phyloP scores from a whole-genome alignment of 2,797 vertebrate genomes.

The Streptopelia turtur region DNA sequence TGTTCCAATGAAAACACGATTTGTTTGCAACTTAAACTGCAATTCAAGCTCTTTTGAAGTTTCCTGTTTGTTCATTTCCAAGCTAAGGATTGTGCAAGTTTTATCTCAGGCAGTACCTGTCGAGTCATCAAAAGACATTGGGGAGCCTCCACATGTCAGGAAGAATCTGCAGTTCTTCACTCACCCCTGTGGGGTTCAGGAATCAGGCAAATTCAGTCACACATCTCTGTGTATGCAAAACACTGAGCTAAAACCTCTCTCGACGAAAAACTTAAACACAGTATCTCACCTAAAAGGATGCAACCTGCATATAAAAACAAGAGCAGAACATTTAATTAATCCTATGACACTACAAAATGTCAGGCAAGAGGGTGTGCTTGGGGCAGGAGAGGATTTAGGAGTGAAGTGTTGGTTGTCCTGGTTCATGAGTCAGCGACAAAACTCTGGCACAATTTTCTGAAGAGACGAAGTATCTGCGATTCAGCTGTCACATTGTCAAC shows the following conservation, averaged over 20 bases:
- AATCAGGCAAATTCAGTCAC: background rate
- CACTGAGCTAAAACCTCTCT: background rate
- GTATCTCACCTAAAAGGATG: background rate
- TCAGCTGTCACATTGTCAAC: background rate
- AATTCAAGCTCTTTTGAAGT: constrained; percentile 30
- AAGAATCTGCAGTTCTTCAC: constrained; percentile 9
- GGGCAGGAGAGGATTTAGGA: background rate
- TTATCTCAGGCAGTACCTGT: constrained; percentile 6
- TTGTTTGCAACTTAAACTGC: constrained; percentile 39
- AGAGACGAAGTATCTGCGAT: background rate
- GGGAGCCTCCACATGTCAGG: background rate
- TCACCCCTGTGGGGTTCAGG: background rate
- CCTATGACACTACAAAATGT: background rate
- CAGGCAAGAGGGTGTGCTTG: background rate
- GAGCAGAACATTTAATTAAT: background rate
- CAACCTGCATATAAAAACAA: background rate
- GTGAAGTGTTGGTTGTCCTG: background rate
- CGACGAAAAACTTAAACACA: background rate
- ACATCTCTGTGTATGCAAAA: background rate
- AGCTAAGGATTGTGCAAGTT: background rate
- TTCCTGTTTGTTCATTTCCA: background rate
- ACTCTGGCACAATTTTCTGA: background rate
- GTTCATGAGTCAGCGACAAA: background rate
- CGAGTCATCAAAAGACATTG: background rate
- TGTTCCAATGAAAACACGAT: background rate